A percentile compares a stretch with the other conserved stretches of the same genome.
These are phyloP conservation scores for Chloroceryle amazona DNA, from an alignment of 2,797 vertebrate species.

Conservation along the genomic window DNA sequence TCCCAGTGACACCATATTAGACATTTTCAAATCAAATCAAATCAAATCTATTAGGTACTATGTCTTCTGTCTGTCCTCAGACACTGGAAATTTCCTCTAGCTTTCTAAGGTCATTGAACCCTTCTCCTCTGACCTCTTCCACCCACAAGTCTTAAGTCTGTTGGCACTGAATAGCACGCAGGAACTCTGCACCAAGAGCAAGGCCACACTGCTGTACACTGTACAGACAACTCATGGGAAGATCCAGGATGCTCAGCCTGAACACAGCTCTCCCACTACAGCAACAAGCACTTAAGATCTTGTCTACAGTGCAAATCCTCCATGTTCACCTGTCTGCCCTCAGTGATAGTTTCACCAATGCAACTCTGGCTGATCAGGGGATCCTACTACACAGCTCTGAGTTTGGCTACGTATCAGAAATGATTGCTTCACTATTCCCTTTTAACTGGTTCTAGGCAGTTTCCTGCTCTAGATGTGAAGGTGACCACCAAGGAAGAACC, in stretches of 20 bases:
- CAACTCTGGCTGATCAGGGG: not conserved
- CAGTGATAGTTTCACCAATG: not conserved
- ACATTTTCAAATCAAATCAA: conserved; percentile 2
- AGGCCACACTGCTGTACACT: not conserved
- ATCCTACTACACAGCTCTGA: not conserved
- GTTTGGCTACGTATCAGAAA: not conserved
- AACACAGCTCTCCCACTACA: not conserved
- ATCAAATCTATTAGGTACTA: not conserved
- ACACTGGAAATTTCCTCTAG: not conserved
- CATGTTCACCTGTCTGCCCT: not conserved
- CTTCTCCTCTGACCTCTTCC: not conserved
- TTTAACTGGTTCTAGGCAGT: not conserved
- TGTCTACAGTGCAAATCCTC: not conserved
- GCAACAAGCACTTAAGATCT: not conserved
- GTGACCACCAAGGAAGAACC: not conserved
- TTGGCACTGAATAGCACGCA: not conserved
- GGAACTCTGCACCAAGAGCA: not conserved
- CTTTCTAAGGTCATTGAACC: not conserved
- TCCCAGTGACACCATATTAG: not conserved
- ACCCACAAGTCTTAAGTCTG: not conserved
- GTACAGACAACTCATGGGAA: not conserved
- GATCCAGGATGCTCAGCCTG: not conserved
- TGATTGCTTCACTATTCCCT: not conserved
- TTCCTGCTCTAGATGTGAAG: not conserved
- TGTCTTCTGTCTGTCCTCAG: not conserved